phyloP scores from a whole-genome alignment of 2,888 invertebrate genomes.

The Sepioteuthis lessoniana region DNA sequence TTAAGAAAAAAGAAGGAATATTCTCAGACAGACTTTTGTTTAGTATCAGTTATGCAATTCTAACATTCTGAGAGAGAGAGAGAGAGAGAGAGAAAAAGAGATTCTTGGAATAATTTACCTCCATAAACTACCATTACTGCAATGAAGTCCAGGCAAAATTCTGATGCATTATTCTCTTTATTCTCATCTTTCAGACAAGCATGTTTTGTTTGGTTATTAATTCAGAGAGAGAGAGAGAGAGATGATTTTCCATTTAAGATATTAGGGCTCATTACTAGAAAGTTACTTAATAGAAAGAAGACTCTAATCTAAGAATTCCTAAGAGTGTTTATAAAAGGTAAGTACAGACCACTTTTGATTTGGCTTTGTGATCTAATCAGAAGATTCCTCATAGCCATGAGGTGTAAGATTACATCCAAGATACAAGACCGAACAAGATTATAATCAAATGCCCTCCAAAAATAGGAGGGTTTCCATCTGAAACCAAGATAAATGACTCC shows the following conservation, averaged over 20 bases:
- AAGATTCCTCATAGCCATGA: not conserved
- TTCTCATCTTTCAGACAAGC: not conserved
- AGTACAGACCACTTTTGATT: not conserved
- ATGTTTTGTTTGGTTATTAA: too few relatives aligned
- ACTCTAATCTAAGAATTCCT: not conserved
- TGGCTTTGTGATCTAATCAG: not conserved
- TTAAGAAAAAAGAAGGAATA: too few relatives aligned
- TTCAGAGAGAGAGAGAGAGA: not conserved
- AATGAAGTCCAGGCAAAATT: too few relatives aligned
- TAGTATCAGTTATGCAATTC: too few relatives aligned
- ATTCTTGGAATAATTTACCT: not conserved
- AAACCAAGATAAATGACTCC: not conserved
- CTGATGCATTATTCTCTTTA: too few relatives aligned
- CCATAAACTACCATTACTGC: not conserved
- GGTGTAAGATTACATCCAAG: not conserved
- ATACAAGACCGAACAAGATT: not conserved
- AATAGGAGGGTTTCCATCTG: not conserved
- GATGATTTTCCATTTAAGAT: not conserved
- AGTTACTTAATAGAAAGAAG: not conserved
- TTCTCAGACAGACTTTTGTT: too few relatives aligned
- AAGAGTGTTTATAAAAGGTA: not conserved
- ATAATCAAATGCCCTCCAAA: not conserved
- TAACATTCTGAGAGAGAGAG: too few relatives aligned
- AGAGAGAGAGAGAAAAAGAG: too few relatives aligned
- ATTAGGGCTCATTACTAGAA: not conserved